phyloP scores from a whole-genome alignment of 2,797 vertebrate genomes.

The Rhadinocentrus ornatus region DNA sequence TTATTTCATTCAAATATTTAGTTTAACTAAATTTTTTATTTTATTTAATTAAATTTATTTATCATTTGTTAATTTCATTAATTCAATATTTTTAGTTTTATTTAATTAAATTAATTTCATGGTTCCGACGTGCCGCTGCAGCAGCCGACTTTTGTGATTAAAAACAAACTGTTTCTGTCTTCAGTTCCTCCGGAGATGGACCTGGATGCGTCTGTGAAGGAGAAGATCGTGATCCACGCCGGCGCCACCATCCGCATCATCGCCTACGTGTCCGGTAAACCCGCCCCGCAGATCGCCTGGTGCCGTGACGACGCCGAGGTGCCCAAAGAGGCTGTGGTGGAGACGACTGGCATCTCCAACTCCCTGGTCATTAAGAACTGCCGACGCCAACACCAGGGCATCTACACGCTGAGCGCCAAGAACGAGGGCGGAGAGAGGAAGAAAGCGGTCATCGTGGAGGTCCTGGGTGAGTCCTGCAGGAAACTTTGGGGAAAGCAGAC shows the following conservation, averaged over 20 bases:
- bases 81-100: no score
- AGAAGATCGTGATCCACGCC: constrained; percentile 97
- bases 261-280: constrained; percentile 97
- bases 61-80: no score
- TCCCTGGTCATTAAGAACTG: constrained; percentile 96
- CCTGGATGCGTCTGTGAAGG: constrained; percentile 94
- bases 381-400: constrained; percentile 92
- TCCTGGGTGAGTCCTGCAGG: constrained; percentile 84
- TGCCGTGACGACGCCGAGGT: constrained; percentile 88
- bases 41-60: no score
- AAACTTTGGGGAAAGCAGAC: no score
- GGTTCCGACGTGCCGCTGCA: no score
- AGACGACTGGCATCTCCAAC: constrained; percentile 95
- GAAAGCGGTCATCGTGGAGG: constrained; percentile 95
- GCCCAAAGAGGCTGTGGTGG: constrained; percentile 92
- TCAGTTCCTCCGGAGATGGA: constrained; percentile 94
- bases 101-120: no score
- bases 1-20: no score
- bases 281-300: constrained; percentile 91
- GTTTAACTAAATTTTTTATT: no score
- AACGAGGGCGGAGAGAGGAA: constrained; percentile 95
- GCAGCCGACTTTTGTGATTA: neutral
- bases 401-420: constrained; percentile 95
- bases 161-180: neutral
- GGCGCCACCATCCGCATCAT: constrained; percentile 96